Evolutionary conservation across 1,140 invertebrate species (phyloP).

Genomic region (Drosophila athabasca): DNA sequence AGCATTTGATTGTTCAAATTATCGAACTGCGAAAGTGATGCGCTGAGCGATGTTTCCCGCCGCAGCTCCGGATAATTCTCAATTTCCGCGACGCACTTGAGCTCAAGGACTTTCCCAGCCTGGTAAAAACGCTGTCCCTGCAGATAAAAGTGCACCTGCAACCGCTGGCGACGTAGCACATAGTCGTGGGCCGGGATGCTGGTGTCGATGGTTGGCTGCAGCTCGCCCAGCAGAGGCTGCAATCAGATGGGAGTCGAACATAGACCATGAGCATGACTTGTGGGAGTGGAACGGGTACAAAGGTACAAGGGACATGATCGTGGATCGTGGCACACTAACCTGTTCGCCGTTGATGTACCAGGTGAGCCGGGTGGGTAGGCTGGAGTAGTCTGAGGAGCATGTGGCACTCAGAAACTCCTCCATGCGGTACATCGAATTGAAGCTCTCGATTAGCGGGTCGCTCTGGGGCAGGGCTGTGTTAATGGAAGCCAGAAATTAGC

Average conservation of each 20-base stretch:
- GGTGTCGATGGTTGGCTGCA: constrained; percentile 75
- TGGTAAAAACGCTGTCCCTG: constrained; percentile 77
- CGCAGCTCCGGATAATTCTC: constrained; percentile 77
- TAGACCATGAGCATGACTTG: not conserved
- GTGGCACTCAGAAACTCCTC: constrained; percentile 86
- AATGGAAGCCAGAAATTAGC: constrained; percentile 28
- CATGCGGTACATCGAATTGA: constrained; percentile 85
- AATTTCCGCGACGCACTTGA: constrained; percentile 83
- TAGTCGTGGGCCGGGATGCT: constrained; percentile 80
- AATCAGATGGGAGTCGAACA: not conserved
- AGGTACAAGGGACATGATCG: not conserved
- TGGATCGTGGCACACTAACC: constrained; percentile 67
- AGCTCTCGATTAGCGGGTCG: constrained; percentile 85
- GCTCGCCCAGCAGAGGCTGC: constrained; percentile 69
- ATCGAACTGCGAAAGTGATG: constrained; percentile 69
- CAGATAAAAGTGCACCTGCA: constrained; percentile 79
- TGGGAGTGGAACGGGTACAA: too few relatives aligned
- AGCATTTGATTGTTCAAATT: constrained; percentile 83
- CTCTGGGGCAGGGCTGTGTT: constrained; percentile 85
- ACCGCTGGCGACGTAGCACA: constrained; percentile 66
- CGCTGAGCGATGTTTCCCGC: constrained; percentile 69
- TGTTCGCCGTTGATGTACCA: constrained; percentile 87
- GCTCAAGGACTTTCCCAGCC: constrained; percentile 63
- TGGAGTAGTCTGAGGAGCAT: constrained; percentile 86
- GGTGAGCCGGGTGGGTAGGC: constrained; percentile 86